Percentiles rank a stretch among this genome's conserved stretches.
Evolutionary conservation across 1,140 invertebrate genomes (phyloP).

Genomic region (Saccostrea glomerata): DNA sequence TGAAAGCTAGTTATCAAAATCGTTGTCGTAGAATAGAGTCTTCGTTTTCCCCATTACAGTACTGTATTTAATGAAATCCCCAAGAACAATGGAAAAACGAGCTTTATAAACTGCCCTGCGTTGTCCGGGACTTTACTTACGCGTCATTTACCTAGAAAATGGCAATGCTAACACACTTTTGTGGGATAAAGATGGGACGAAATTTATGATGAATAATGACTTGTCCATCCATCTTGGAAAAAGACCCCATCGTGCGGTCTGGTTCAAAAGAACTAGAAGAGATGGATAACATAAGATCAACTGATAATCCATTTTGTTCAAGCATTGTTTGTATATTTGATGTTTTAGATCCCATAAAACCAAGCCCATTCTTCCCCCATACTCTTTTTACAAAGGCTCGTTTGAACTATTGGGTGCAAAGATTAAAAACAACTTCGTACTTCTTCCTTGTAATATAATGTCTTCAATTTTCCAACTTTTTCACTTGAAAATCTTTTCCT

Average conservation of each 20-base stretch:
- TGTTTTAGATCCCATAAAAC: conserved; percentile 23
- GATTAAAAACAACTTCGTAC: not conserved
- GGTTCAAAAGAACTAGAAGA: conserved; percentile 30
- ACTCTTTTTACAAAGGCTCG: conserved; percentile 20
- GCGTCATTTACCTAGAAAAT: conserved; percentile 22
- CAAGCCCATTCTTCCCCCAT: not conserved
- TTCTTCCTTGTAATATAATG: not conserved
- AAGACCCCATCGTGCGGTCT: conserved; percentile 10
- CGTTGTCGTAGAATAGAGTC: not conserved
- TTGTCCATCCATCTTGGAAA: conserved; percentile 35
- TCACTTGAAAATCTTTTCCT: conserved; percentile 12
- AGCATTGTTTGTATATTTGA: conserved; percentile 37
- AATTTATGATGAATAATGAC: conserved; percentile 35
- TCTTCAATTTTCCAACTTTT: conserved; percentile 14
- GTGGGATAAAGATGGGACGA: conserved; percentile 34
- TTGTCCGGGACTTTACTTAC: not conserved
- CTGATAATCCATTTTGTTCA: conserved; percentile 36
- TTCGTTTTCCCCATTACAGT: conserved; percentile 8
- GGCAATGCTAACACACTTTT: conserved; percentile 20
- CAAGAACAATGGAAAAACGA: conserved; percentile 21
- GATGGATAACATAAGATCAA: conserved; percentile 32
- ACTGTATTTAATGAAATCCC: conserved; percentile 19
- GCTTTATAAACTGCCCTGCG: conserved; percentile 10
- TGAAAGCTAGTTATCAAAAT: conserved; percentile 27
- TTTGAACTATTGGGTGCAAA: conserved; percentile 5